phyloP scores from a whole-genome alignment of 2,113 vertebrate species.

The Aldabrachelys gigantea region DNA sequence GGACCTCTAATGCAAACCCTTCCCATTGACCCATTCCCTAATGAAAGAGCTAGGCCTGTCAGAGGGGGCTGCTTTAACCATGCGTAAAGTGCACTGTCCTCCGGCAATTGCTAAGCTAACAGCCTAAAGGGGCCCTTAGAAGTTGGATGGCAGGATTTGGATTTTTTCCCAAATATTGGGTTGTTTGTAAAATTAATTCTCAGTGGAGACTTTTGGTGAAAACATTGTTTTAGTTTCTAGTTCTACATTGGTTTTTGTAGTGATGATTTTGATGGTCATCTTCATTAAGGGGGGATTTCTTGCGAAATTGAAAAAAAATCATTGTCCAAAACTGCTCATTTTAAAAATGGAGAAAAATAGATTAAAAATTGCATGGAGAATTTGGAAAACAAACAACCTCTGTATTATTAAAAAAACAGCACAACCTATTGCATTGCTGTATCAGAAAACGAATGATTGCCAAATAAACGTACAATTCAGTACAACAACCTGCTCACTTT shows the following conservation, averaged over 20 bases:
- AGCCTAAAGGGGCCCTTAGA: background rate
- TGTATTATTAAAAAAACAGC: background rate
- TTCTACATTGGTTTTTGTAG: background rate
- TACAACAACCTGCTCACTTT: no score
- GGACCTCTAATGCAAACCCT: background rate
- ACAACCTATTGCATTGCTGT: no score
- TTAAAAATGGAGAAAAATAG: rapidly evolving
- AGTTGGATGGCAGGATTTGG: background rate
- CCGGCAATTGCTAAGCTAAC: no score
- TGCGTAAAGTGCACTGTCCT: background rate
- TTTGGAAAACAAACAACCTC: background rate
- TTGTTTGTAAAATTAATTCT: background rate
- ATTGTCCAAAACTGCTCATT: background rate
- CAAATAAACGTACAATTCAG: no score
- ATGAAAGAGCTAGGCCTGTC: no score
- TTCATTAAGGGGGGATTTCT: background rate
- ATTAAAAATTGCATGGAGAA: background rate
- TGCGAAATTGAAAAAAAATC: background rate
- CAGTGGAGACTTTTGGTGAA: background rate
- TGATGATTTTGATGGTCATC: background rate
- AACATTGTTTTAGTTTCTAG: background rate
- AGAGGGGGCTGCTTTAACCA: background rate
- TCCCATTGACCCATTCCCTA: background rate
- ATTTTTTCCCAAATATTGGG: background rate
- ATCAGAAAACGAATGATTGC: no score